Conservation (phyloP, 1,140 invertebrate genomes). For the Proales similis region DNA sequence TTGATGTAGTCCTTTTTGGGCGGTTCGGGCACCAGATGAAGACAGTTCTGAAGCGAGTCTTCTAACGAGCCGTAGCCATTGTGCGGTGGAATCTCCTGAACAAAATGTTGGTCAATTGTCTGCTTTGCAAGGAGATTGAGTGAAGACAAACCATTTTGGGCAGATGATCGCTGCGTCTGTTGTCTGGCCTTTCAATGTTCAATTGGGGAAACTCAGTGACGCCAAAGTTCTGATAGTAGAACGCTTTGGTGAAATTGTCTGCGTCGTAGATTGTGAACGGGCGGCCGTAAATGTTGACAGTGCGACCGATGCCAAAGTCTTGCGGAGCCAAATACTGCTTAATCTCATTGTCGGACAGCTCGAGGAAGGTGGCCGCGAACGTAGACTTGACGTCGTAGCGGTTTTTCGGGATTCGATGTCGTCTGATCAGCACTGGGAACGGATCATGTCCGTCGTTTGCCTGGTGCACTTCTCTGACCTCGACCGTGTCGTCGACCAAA, state of each 20-base stretch:
- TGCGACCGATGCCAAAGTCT: constrained; percentile 70
- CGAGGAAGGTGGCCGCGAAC: constrained; percentile 54
- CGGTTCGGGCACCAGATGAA: constrained; percentile 62
- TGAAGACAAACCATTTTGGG: constrained; percentile 47
- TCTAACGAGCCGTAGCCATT: constrained; percentile 77
- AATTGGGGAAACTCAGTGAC: constrained; percentile 52
- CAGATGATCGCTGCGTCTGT: constrained; percentile 40
- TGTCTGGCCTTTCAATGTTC: constrained; percentile 40
- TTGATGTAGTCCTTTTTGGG: constrained; percentile 70
- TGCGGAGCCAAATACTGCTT: constrained; percentile 65
- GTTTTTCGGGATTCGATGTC: constrained; percentile 69
- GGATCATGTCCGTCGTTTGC: constrained; percentile 66
- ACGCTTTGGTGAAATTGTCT: constrained; percentile 69
- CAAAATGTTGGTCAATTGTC: constrained; percentile 31
- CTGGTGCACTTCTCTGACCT: constrained; percentile 65
- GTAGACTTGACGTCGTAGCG: constrained; percentile 63
- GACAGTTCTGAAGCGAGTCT: constrained; percentile 65
- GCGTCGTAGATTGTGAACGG: constrained; percentile 70
- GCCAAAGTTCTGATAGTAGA: constrained; percentile 63
- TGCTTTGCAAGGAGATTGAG: not conserved
- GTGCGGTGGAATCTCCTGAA: constrained; percentile 65
- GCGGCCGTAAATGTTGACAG: constrained; percentile 70
- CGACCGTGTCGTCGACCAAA: constrained; percentile 69
- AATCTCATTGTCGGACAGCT: constrained; percentile 63
- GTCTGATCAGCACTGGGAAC: constrained; percentile 64